Conservation (phyloP, 2,888 invertebrate species). For the Proisotoma minuta region DNA sequence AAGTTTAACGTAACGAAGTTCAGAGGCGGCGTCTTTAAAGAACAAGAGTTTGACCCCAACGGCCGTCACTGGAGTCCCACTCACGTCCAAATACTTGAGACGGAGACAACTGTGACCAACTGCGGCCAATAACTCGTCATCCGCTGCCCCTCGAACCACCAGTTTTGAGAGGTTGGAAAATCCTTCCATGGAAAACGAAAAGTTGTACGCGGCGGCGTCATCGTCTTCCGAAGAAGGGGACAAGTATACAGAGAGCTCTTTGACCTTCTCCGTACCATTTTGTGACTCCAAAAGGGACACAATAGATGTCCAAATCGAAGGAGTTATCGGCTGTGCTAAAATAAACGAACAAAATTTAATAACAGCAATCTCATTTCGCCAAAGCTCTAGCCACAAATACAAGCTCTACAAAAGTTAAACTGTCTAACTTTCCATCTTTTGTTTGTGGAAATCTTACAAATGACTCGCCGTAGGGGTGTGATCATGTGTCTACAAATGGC, state of each 20-base stretch:
- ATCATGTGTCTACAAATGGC: slow-evolving; percentile 26
- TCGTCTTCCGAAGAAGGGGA: not conserved
- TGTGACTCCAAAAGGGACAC: slow-evolving; percentile 20
- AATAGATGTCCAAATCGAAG: slow-evolving; percentile 31
- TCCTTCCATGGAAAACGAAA: slow-evolving; percentile 21
- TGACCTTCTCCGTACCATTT: slow-evolving; percentile 16
- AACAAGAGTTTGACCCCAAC: slow-evolving; percentile 28
- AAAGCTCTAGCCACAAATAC: too few species aligned
- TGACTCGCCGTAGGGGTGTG: slow-evolving; percentile 23
- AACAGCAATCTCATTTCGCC: too few species aligned
- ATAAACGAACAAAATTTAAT: not conserved
- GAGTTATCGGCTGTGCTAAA: slow-evolving; percentile 30
- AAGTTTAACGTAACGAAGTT: not conserved
- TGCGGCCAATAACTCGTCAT: slow-evolving; percentile 30
- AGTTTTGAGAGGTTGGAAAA: slow-evolving; percentile 33
- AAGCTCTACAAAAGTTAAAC: too few species aligned
- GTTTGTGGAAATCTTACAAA: too few species aligned
- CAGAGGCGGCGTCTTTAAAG: not conserved
- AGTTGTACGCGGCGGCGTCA: slow-evolving; percentile 12
- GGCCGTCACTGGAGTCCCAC: slow-evolving; percentile 31
- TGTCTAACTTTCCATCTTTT: too few species aligned
- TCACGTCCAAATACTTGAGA: slow-evolving; percentile 39
- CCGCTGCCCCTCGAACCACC: slow-evolving; percentile 31
- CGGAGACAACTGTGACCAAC: slow-evolving; percentile 32
- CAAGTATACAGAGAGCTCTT: slow-evolving; percentile 14